Percentiles rank a stretch among this genome's conserved stretches.
phyloP scores from a whole-genome alignment of 2,113 vertebrate species.

The Pseudolaguvia tuberculata region DNA sequence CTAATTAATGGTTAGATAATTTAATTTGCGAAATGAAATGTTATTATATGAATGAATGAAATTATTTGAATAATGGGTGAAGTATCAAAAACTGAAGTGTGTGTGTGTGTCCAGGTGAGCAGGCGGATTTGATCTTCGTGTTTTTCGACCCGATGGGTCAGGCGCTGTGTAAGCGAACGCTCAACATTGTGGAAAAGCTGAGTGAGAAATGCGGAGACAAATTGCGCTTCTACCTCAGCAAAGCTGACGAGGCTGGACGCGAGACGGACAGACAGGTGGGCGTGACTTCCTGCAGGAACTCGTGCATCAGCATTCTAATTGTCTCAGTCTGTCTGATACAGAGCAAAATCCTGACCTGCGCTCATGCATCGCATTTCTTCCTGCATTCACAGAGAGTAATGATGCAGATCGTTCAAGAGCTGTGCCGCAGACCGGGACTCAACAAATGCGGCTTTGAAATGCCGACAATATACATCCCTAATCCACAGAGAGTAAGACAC shows the following conservation, averaged over 20 bases:
- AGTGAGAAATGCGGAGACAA: constrained; percentile 70
- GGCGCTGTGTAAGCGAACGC: constrained; percentile 75
- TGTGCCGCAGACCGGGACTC: constrained; percentile 75
- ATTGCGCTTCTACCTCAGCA: constrained; percentile 74
- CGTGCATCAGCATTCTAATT: not conserved
- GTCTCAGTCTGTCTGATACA: not conserved
- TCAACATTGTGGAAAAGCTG: constrained; percentile 75
- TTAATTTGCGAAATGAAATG: too few species aligned
- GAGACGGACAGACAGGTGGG: constrained; percentile 72
- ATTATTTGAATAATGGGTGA: not conserved
- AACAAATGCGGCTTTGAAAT: constrained; percentile 80
- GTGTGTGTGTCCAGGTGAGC: constrained; percentile 62
- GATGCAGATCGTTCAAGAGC: constrained; percentile 80
- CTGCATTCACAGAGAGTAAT: constrained; percentile 67
- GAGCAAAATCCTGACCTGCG: not conserved
- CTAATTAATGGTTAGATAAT: too few species aligned
- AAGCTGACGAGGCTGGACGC: constrained; percentile 70
- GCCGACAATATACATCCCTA: constrained; percentile 77
- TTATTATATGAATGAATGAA: too few species aligned
- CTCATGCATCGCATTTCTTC: not conserved
- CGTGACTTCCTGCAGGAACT: not conserved
- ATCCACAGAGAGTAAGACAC: constrained; percentile 67
- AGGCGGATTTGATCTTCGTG: constrained; percentile 73
- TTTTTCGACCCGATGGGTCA: constrained; percentile 80
- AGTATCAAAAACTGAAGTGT: not conserved